A percentile compares a stretch with the other conserved stretches of the same genome.
These are phyloP conservation scores for Macaria notata DNA, from an alignment of 2,888 invertebrate species.

Conservation along the genomic window DNA sequence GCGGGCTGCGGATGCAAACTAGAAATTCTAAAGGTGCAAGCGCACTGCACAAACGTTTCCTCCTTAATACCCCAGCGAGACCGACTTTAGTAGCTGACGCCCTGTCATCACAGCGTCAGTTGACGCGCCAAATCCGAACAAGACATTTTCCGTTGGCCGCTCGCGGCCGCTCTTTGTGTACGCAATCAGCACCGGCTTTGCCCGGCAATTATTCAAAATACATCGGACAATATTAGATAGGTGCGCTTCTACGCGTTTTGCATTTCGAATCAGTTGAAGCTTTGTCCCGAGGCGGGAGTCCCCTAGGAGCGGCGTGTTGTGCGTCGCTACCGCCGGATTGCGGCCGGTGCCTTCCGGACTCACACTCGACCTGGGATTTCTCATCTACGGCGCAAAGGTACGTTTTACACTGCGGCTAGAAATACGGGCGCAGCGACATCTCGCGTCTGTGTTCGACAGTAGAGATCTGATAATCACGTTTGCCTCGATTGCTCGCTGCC, in stretches of 20 bases:
- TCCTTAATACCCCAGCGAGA: slow-evolving; percentile 30
- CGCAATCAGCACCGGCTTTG: slow-evolving; percentile 67
- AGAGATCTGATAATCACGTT: slow-evolving; percentile 4
- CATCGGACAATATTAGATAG: slow-evolving; percentile 80
- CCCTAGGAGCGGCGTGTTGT: slow-evolving; percentile 66
- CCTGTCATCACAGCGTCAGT: slow-evolving; percentile 30
- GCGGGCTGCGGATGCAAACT: background rate
- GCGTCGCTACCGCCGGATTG: slow-evolving; percentile 62
- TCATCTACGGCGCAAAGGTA: slow-evolving; percentile 36
- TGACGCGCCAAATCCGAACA: slow-evolving; percentile 54
- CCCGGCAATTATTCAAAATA: slow-evolving; percentile 80
- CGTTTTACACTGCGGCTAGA: slow-evolving; percentile 4
- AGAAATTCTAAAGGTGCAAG: slow-evolving; percentile 18
- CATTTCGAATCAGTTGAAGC: slow-evolving; percentile 78
- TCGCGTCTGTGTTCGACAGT: background rate
- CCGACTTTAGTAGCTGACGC: slow-evolving; percentile 27
- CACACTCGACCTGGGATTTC: slow-evolving; percentile 57
- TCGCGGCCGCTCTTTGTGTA: slow-evolving; percentile 62
- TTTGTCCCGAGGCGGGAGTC: slow-evolving; percentile 51
- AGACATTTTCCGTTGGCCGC: slow-evolving; percentile 66
- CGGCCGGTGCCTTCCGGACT: slow-evolving; percentile 63
- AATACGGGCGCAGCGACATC: background rate
- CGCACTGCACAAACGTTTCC: slow-evolving; percentile 15
- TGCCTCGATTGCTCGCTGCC: background rate
- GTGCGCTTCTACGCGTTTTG: slow-evolving; percentile 76